A percentile compares a stretch with the other conserved stretches of the same genome.
Evolutionary conservation across 2,888 invertebrate species (phyloP).

Genomic region (Barypeithes pellucidus): DNA sequence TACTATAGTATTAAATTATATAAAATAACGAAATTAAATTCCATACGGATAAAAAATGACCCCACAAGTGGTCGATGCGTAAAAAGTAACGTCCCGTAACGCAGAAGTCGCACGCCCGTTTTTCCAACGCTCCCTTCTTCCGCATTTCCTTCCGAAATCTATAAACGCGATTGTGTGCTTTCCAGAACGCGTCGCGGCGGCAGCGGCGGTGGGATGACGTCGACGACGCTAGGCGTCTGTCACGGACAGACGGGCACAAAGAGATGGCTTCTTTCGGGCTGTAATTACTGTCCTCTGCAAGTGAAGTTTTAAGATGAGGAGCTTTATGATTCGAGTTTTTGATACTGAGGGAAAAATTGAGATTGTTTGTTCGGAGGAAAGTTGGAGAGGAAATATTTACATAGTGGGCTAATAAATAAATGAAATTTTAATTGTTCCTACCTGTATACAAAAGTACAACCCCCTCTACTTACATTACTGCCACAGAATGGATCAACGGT

Average conservation of each 20-base stretch:
- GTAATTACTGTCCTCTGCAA: conserved; percentile 68
- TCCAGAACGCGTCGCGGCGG: conserved; percentile 48
- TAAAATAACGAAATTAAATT: too few species aligned
- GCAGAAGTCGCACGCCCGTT: conserved; percentile 36
- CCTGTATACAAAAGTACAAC: too few species aligned
- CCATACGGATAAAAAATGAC: not conserved
- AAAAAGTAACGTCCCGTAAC: conserved; percentile 24
- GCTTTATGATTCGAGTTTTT: conserved; percentile 57
- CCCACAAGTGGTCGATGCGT: conserved; percentile 32
- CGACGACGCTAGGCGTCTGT: conserved; percentile 62
- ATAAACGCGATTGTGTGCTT: conserved; percentile 58
- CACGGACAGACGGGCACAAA: conserved; percentile 67
- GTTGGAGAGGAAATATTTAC: conserved; percentile 4
- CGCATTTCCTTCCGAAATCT: conserved; percentile 68
- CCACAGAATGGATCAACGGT: too few species aligned
- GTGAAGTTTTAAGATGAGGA: conserved; percentile 62
- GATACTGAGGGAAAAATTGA: conserved; percentile 47
- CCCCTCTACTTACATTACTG: too few species aligned
- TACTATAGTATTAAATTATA: not conserved
- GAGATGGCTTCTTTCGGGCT: conserved; percentile 68
- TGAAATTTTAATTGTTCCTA: too few species aligned
- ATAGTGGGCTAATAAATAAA: too few species aligned
- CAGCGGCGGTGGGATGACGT: conserved; percentile 25
- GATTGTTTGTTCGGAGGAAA: conserved; percentile 8
- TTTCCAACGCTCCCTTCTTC: conserved; percentile 44